These are phyloP conservation scores for Asbolus verrucosus DNA, from an alignment of 1,140 invertebrate genomes.

Conservation along the genomic window DNA sequence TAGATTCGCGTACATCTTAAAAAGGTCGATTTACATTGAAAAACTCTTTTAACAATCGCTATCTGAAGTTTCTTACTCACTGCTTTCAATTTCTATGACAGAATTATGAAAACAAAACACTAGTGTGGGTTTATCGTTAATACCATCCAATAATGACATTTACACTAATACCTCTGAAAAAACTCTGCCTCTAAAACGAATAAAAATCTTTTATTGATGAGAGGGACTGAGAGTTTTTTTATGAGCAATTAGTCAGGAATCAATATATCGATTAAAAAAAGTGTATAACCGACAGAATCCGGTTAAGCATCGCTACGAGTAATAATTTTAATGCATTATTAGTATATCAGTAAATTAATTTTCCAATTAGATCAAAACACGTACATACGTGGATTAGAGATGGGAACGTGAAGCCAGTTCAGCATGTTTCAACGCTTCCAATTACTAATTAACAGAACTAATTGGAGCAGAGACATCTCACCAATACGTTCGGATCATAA, in stretches of 20 bases:
- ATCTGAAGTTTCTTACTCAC: conserved; percentile 6
- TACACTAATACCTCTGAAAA: not conserved
- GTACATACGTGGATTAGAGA: conserved; percentile 9
- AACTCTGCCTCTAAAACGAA: not conserved
- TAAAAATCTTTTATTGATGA: conserved; percentile 31
- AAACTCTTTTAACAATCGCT: conserved; percentile 10
- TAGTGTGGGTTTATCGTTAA: conserved; percentile 5
- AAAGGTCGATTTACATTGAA: conserved; percentile 11
- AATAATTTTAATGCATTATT: conserved; percentile 3
- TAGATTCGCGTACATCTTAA: conserved; percentile 1
- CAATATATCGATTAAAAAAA: no score
- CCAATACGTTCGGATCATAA: conserved; percentile 11
- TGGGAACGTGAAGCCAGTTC: conserved; percentile 1
- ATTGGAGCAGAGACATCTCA: conserved; percentile 21
- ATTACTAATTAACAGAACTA: conserved; percentile 26
- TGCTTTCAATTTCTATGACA: conserved; percentile 23
- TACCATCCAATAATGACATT: conserved; percentile 14
- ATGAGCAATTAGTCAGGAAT: not conserved
- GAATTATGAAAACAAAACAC: conserved; percentile 26
- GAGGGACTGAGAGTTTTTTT: not conserved
- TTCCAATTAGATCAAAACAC: conserved; percentile 13
- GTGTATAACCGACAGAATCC: no score
- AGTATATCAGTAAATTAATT: no score
- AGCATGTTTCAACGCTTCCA: conserved; percentile 3
- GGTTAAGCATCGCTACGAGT: no score